Conservation (phyloP, 2,113 vertebrate species). For the Ceratotherium simum region DNA sequence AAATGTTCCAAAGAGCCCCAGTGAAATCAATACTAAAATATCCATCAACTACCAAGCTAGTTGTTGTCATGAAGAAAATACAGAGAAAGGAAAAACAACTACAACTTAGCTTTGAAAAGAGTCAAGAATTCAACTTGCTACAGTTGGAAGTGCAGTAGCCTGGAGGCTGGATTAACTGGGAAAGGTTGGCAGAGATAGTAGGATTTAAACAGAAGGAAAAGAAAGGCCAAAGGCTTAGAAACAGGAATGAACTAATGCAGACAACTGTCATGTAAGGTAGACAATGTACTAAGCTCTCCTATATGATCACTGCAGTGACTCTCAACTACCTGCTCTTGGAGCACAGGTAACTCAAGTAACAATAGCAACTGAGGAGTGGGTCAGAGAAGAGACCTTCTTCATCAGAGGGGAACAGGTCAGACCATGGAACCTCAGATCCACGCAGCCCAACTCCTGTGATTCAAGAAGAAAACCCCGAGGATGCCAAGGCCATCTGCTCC, state of each 20-base stretch:
- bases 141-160: accelerated
- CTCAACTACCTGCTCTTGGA: constrained; percentile 92
- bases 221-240: background rate
- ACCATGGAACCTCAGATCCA: constrained; percentile 90
- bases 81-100: background rate
- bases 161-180: background rate
- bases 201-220: background rate
- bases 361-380: constrained; percentile 93
- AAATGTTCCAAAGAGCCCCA: background rate
- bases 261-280: accelerated
- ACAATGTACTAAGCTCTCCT: constrained; percentile 87
- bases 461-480: constrained; percentile 92
- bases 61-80: background rate
- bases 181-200: background rate
- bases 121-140: too few relatives aligned
- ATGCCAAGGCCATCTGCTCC: constrained; percentile 90
- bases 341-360: constrained; percentile 90
- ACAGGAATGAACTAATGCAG: background rate
- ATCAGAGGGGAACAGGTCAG: constrained; percentile 87
- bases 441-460: constrained; percentile 90
- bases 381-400: constrained; percentile 88
- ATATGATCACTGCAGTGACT: constrained; percentile 86
- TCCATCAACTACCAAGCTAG: background rate
- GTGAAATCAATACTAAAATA: background rate
- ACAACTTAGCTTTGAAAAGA: background rate